Percentiles rank a stretch among this genome's conserved stretches.
phyloP scores from a whole-genome alignment of 2,113 vertebrate genomes.

The Willisornis vidua region DNA sequence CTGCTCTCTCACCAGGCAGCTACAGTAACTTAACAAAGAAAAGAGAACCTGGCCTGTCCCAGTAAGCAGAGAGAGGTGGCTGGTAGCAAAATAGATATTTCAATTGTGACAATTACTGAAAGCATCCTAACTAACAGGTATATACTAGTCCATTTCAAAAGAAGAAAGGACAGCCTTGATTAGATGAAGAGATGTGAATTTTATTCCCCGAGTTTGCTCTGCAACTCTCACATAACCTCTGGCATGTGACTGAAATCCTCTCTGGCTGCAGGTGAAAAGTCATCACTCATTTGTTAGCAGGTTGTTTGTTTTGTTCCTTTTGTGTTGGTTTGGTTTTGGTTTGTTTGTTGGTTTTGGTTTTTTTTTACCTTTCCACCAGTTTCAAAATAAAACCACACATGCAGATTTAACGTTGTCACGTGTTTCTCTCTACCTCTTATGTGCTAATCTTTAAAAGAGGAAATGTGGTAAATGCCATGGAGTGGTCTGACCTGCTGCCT shows the following conservation, averaged over 20 bases:
- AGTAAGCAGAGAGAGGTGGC: background rate
- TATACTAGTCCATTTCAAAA: background rate
- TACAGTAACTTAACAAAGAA: background rate
- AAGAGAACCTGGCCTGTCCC: background rate
- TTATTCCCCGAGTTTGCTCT: background rate
- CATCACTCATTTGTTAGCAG: background rate
- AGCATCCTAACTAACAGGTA: background rate
- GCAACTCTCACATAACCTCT: background rate
- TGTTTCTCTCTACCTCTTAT: background rate
- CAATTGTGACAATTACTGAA: background rate
- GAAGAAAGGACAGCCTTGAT: background rate
- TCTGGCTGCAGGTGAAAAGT: background rate
- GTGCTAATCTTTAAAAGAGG: background rate
- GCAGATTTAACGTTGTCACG: background rate
- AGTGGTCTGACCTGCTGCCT: background rate
- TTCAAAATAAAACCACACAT: background rate
- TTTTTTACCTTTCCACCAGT: background rate
- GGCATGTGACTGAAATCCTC: background rate
- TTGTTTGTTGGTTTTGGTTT: too few species aligned
- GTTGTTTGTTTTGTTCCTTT: background rate
- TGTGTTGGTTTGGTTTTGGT: background rate
- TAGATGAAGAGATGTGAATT: background rate
- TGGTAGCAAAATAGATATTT: background rate
- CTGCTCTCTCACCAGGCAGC: background rate
- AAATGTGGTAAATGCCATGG: background rate